Evolutionary conservation across 1,140 invertebrate species (phyloP), one percentile per base, ranked within the genome.

Genomic region (Stegodyphus dumicola): DNA sequence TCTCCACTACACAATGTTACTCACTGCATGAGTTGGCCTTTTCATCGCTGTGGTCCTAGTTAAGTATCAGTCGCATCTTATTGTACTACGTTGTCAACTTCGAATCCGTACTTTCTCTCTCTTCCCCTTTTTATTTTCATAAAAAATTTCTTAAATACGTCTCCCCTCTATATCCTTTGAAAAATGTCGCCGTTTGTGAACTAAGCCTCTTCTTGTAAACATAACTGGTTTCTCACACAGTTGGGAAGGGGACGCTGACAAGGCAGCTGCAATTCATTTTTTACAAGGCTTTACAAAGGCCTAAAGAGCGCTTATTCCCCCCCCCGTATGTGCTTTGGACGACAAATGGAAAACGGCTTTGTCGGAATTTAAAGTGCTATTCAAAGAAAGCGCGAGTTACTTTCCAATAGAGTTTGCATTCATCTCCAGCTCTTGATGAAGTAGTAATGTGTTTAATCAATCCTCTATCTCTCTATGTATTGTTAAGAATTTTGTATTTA

Each of bases 181-280:
- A 66, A 70, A 79, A 13, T n/a, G 18, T 51, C 18, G 60, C 33
- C 74, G 65, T 77, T 65, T 18, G 53, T 70, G 70, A 79, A 33
- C 52, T 54, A 70, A 79, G 56, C 9, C 56, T 15, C 56, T 11
- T 69, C 77, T 79, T 79, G 77, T 79, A 79, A 79, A 79, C 77
- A 79, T 79, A 70, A 70, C 64, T 70, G 67, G 66, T 79, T 64
- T 79, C 56, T 79, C 77, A 56, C 77, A 70, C 17, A 70, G 15
- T n/a, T 70, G 3, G 6, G 10, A 6, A 9, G 67, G 18, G 65
- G 18, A 79, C 56, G 15, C 5, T 60, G 9, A 60, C 56, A 17
- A 13, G 52, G 66, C 77, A 79, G 77, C 77, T 78, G 77, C 77
- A 79, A 65, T 79, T 66, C 66, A 79, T 33, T 70, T 79, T 70